Conservation (phyloP, 2,888 invertebrate species). For the Pachliopta kotzebuea region DNA sequence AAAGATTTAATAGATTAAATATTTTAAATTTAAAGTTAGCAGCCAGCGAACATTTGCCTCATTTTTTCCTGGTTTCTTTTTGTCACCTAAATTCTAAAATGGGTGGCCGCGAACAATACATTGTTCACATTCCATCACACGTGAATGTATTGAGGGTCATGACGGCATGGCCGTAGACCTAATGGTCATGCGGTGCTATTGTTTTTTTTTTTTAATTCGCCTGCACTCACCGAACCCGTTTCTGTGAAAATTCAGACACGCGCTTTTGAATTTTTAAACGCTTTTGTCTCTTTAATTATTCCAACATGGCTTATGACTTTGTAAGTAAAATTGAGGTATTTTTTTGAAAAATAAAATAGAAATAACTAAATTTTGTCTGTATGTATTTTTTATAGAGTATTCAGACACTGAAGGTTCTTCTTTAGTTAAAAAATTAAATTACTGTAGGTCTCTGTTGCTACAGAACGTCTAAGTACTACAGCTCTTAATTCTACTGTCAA, state of each 20-base stretch:
- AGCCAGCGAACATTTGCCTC: not conserved
- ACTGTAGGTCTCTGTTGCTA: too few relatives aligned
- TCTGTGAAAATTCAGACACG: conserved; percentile 14
- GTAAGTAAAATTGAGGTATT: too few relatives aligned
- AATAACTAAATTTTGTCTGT: too few relatives aligned
- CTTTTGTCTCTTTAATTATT: conserved; percentile 13
- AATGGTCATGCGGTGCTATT: conserved; percentile 20
- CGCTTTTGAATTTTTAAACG: conserved; percentile 17
- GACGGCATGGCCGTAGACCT: conserved; percentile 2
- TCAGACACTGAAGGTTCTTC: too few relatives aligned
- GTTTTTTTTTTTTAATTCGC: conserved; percentile 23
- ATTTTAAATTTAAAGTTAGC: too few relatives aligned
- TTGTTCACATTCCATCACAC: conserved; percentile 22
- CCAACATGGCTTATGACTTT: too few relatives aligned
- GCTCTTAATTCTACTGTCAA: too few relatives aligned
- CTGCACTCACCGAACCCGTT: conserved; percentile 12
- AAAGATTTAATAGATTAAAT: too few relatives aligned
- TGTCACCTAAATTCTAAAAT: conserved; percentile 9
- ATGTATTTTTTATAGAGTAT: too few relatives aligned
- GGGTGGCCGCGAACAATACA: conserved; percentile 17
- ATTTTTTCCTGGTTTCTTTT: conserved; percentile 17
- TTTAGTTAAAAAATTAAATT: too few relatives aligned
- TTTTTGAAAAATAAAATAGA: too few relatives aligned
- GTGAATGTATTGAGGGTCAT: conserved; percentile 12
- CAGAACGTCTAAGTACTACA: too few relatives aligned